phyloP scores from a whole-genome alignment of 2,113 vertebrate genomes.

The Malurus alboscapulatus region DNA sequence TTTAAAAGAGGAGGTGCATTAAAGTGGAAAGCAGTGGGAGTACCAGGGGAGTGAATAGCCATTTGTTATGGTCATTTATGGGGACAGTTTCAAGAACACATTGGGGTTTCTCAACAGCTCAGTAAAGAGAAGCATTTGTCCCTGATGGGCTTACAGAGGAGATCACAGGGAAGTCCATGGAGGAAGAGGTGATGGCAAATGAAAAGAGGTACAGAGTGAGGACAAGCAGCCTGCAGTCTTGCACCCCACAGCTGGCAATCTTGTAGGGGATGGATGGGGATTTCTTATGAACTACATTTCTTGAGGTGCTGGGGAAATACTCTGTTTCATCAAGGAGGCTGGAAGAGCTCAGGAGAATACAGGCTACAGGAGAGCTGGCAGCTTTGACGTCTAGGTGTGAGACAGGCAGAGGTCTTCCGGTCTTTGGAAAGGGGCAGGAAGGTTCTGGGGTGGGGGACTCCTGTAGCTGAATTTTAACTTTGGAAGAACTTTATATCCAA shows the following conservation, averaged over 20 bases:
- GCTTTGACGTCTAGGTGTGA: not conserved
- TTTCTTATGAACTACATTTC: not conserved
- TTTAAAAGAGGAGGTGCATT: not conserved
- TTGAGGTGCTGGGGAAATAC: not conserved
- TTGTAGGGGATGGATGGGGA: not conserved
- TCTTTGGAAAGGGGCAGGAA: not conserved
- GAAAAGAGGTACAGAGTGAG: not conserved
- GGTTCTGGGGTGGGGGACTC: not conserved
- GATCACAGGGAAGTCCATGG: not conserved
- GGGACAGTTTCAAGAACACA: not conserved
- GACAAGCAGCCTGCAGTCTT: not conserved
- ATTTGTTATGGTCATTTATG: not conserved
- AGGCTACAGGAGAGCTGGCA: not conserved
- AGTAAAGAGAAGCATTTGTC: not conserved
- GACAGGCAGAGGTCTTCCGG: not conserved
- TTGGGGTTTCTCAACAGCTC: not conserved
- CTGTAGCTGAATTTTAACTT: not conserved
- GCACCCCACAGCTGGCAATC: fast-evolving
- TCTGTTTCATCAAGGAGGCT: not conserved
- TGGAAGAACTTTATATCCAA: not conserved
- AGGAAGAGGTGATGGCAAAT: not conserved
- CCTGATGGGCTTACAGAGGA: not conserved
- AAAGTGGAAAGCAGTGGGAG: not conserved
- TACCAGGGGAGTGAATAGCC: not conserved
- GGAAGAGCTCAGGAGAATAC: not conserved